Evolutionary conservation across 2,888 invertebrate genomes (phyloP).

Genomic region (Lasioglossum villosulum): DNA sequence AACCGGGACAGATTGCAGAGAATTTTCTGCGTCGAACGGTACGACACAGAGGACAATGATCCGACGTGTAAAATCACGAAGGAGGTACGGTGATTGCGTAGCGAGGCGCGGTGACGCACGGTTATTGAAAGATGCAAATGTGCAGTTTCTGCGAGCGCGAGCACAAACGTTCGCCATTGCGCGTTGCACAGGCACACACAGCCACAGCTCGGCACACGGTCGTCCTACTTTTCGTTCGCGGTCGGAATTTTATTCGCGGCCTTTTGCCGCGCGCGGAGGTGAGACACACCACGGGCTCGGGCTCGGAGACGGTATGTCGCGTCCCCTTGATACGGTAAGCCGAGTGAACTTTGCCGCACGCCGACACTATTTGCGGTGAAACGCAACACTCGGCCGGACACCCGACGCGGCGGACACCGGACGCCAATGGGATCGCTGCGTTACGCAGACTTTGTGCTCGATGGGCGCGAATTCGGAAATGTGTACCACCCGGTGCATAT

Average conservation of each 20-base stretch:
- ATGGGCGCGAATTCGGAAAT: not conserved
- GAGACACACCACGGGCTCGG: slow-evolving; percentile 27
- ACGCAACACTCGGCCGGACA: slow-evolving; percentile 32
- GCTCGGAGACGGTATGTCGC: slow-evolving; percentile 52
- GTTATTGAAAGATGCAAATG: slow-evolving; percentile 66
- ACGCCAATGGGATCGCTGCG: not conserved
- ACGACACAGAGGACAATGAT: slow-evolving; percentile 4
- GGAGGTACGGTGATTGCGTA: slow-evolving; percentile 9
- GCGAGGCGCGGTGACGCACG: slow-evolving; percentile 49
- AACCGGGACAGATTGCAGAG: not conserved
- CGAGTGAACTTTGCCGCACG: slow-evolving; percentile 33
- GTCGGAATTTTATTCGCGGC: slow-evolving; percentile 66
- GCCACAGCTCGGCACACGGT: slow-evolving; percentile 17
- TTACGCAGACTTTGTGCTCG: not conserved
- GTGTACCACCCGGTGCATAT: not conserved
- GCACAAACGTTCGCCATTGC: not conserved
- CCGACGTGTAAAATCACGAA: slow-evolving; percentile 25
- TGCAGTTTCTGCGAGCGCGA: slow-evolving; percentile 54
- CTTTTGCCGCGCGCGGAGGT: slow-evolving; percentile 47
- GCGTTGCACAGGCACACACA: not conserved
- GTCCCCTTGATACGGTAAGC: slow-evolving; percentile 53
- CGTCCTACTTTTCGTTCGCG: slow-evolving; percentile 68
- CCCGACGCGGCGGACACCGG: slow-evolving; percentile 4
- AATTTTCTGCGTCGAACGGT: slow-evolving; percentile 1
- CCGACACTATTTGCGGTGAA: slow-evolving; percentile 44